Evolutionary conservation across 2,797 vertebrate species (phyloP), one percentile per base, ranked within the genome.

Genomic region (Cephalopachus bancanus): DNA sequence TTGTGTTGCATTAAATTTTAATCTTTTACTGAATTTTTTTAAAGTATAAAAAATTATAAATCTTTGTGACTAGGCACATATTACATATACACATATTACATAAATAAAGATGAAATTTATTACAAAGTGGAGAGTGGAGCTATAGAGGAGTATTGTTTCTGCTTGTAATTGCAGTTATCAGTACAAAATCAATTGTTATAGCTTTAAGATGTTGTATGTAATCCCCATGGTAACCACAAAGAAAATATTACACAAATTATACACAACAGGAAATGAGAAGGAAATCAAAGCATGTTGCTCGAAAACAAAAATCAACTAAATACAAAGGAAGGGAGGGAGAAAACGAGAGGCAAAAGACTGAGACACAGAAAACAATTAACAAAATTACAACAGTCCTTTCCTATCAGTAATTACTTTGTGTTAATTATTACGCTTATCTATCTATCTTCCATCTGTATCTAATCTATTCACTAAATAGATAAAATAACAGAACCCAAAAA

Each of bases 191-290:
- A 20, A 30, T 92, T 74, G 2, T 69, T 83, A 72, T 33, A 89
- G 89, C 83, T 89, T 89, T 64, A 91, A 86, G 57, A 51, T 74
- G 6, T 57, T 37, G 10, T 37, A 91, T 88, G 30, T 60, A 93
- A 85, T 93, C 62, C 75, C 81, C 49, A 74, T 92, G 51, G 69
- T 62, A 65, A 93, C 37, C 16, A 65, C n/a, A 95, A 51, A 89
- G 83, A 91, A 72, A 49, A 95, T 64, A 19, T 84, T 37, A 37
- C 37, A 53, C 24, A 65, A 44, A 75, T 87, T 92, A 74, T 75
- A 51, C 19, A 86, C 28, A 83, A 37, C 80, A 59, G 37, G 37
- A 37, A 37, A 37, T 37, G 37, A 37, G 37, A 92, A 92, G 30
- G n/a, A 26, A 90, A 69, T 87, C 33, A 94, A 49, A 93, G 37